Conservation (phyloP, 2,888 invertebrate genomes). For the Tromatobia lineatoria region DNA sequence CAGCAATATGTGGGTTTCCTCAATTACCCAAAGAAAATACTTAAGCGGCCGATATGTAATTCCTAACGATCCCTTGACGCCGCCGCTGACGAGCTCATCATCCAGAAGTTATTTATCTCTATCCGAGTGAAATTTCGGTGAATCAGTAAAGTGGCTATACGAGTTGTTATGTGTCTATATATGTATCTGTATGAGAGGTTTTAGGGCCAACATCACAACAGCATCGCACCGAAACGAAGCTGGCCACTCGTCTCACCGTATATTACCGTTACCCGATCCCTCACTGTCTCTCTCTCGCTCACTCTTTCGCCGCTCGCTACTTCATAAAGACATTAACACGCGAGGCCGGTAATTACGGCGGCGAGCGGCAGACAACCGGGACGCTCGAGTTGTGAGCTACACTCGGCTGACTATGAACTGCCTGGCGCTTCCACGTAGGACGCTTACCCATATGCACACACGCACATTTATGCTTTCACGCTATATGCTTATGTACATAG, state of each 20-base stretch:
- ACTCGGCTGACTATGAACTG: constrained; percentile 22
- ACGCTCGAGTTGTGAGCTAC: constrained; percentile 45
- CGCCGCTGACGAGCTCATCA: background rate
- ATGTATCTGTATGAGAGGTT: background rate
- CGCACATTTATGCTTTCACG: background rate
- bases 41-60: constrained; percentile 1
- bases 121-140: constrained; percentile 46
- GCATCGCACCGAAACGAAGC: constrained; percentile 36
- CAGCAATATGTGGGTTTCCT: background rate
- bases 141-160: constrained; percentile 35
- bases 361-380: constrained; percentile 66
- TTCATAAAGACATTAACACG: constrained; percentile 80
- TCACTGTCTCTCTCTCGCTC: constrained; percentile 12
- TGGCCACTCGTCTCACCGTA: constrained; percentile 37
- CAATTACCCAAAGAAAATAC: constrained; percentile 21
- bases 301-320: constrained; percentile 57
- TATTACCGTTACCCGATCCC: constrained; percentile 70
- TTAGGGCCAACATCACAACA: constrained; percentile 35
- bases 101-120: constrained; percentile 24
- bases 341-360: constrained; percentile 77
- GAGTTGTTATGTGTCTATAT: constrained; percentile 17
- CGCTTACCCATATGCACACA: constrained; percentile 29
- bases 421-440: constrained; percentile 37
- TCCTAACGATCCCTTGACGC: constrained; percentile 6
- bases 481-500: background rate